Conservation (phyloP, 2,888 invertebrate genomes). For the Chymomyza procnemis region DNA sequence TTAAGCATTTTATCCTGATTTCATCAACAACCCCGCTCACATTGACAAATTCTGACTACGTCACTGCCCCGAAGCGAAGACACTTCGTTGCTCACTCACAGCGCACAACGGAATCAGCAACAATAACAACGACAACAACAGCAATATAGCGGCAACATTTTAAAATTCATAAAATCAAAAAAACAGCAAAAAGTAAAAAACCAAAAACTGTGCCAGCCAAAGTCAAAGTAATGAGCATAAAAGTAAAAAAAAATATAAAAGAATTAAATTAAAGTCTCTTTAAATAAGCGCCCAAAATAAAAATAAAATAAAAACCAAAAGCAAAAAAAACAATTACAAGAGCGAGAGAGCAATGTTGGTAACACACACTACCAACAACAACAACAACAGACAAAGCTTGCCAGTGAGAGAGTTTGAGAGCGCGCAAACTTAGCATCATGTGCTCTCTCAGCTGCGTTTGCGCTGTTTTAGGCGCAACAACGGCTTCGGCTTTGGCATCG, state of each 20-base stretch:
- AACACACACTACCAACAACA: constrained; percentile 6
- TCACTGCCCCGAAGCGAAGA: not conserved
- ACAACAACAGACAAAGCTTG: not conserved
- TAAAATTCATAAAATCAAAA: constrained; percentile 38
- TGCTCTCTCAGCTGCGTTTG: not conserved
- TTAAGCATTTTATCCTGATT: no score
- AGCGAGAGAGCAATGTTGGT: constrained; percentile 22
- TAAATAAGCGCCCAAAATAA: constrained; percentile 20
- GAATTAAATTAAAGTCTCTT: constrained; percentile 20
- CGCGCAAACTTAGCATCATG: not conserved
- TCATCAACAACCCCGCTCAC: no score
- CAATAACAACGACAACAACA: constrained; percentile 18
- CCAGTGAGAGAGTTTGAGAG: not conserved
- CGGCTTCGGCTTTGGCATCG: constrained; percentile 26
- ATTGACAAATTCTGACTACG: no score
- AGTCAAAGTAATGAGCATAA: constrained; percentile 30
- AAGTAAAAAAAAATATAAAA: not conserved
- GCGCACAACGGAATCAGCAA: constrained; percentile 21
- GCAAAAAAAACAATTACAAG: constrained; percentile 24
- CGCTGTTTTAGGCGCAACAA: not conserved
- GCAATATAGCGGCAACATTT: constrained; percentile 19
- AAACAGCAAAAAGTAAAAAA: constrained; percentile 16
- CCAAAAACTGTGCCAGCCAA: constrained; percentile 40
- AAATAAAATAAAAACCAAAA: constrained; percentile 17
- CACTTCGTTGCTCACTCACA: constrained; percentile 3